These are phyloP conservation scores for Pachliopta kotzebuea DNA, from an alignment of 2,888 invertebrate genomes.

Conservation along the genomic window DNA sequence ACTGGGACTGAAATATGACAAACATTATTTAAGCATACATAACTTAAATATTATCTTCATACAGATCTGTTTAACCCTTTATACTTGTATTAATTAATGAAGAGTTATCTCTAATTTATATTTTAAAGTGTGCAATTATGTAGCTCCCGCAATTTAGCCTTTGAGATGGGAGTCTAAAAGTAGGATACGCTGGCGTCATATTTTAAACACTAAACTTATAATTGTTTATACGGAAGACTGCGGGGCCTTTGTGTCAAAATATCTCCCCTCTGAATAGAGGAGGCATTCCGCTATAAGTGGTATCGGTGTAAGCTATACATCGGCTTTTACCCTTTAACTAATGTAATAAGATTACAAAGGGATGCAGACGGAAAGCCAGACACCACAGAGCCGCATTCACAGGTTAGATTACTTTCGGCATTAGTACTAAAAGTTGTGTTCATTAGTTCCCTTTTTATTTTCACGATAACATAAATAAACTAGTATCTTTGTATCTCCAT, in stretches of 20 bases:
- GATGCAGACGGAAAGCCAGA: slow-evolving; percentile 52
- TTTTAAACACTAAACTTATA: slow-evolving; percentile 23
- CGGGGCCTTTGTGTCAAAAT: slow-evolving; percentile 36
- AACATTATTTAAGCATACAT: too few relatives aligned
- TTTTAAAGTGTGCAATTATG: background rate
- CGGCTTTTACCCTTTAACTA: slow-evolving; percentile 72
- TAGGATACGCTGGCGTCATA: slow-evolving; percentile 13
- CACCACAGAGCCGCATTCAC: slow-evolving; percentile 48
- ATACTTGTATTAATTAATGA: background rate
- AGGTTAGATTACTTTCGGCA: slow-evolving; percentile 16
- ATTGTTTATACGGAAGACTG: slow-evolving; percentile 14
- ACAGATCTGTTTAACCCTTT: too few relatives aligned
- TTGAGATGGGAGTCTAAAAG: slow-evolving; percentile 5
- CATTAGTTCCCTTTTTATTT: slow-evolving; percentile 15
- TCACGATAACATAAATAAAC: background rate
- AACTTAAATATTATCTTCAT: too few relatives aligned
- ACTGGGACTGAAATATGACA: too few relatives aligned
- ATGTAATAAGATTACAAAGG: slow-evolving; percentile 76
- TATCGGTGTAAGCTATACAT: slow-evolving; percentile 62
- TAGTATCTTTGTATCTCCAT: too few relatives aligned
- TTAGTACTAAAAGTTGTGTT: slow-evolving; percentile 1
- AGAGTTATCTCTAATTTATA: too few relatives aligned
- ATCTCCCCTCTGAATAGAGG: slow-evolving; percentile 41
- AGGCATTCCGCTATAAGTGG: slow-evolving; percentile 47
- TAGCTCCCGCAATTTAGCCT: background rate